Percentiles rank a stretch among this genome's conserved stretches.
Evolutionary conservation across 2,888 invertebrate genomes (phyloP).

Genomic region (Brachylomia viminalis): DNA sequence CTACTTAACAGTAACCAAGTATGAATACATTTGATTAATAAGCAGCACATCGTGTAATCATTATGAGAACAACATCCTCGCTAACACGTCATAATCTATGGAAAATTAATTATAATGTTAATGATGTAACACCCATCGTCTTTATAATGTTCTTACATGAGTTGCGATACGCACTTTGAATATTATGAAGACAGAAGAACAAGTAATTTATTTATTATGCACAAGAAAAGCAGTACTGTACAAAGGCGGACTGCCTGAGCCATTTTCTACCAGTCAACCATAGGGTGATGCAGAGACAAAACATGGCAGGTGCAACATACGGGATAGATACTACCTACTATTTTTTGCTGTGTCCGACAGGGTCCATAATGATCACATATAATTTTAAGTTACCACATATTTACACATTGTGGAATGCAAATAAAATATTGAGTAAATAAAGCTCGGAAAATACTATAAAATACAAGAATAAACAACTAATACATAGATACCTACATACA

Average conservation of each 20-base stretch:
- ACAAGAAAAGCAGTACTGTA: neutral
- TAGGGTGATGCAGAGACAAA: no score
- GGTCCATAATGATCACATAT: no score
- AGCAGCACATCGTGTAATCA: conserved; percentile 14
- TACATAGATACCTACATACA: no score
- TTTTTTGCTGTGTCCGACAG: no score
- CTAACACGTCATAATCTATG: conserved; percentile 43
- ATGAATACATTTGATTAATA: conserved; percentile 49
- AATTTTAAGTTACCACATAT: no score
- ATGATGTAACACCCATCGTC: conserved; percentile 35
- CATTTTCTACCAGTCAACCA: neutral
- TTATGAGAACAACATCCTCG: conserved; percentile 33
- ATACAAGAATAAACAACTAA: no score
- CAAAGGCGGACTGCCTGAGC: neutral
- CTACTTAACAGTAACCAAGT: neutral
- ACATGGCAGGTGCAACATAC: no score
- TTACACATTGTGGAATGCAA: no score
- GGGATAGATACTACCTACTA: no score
- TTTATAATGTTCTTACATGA: conserved; percentile 15
- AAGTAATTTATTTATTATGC: neutral
- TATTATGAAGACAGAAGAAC: conserved; percentile 9
- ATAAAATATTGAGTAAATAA: no score
- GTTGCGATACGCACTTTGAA: neutral
- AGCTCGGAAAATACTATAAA: no score
- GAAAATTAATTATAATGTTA: conserved; percentile 45